Conservation (phyloP, 2,888 invertebrate genomes). For the Pteria penguin region DNA sequence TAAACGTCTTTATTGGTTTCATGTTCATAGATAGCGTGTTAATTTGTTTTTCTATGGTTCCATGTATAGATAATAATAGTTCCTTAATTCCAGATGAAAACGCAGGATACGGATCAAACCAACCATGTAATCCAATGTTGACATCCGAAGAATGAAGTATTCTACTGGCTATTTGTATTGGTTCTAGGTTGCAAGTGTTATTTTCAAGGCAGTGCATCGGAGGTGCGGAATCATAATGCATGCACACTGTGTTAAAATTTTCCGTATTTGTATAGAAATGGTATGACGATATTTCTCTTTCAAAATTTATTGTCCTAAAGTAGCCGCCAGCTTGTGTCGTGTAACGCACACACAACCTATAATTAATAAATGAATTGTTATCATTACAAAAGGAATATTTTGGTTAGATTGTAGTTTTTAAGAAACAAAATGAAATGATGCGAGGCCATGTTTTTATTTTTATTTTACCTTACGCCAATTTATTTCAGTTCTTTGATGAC, state of each 20-base stretch:
- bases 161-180: constrained; percentile 28
- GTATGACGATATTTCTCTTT: neutral
- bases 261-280: constrained; percentile 20
- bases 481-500: too few relatives aligned
- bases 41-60: constrained; percentile 11
- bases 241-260: constrained; percentile 30
- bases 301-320: constrained; percentile 24
- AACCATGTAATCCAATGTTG: constrained; percentile 43
- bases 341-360: constrained; percentile 42
- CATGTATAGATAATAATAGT: constrained; percentile 36
- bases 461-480: too few relatives aligned
- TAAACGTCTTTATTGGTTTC: neutral
- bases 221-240: constrained; percentile 33
- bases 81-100: constrained; percentile 39
- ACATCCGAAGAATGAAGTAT: constrained; percentile 28
- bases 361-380: too few relatives aligned
- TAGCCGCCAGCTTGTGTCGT: constrained; percentile 43
- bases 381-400: too few relatives aligned
- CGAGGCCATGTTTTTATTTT: too few relatives aligned
- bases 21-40: constrained; percentile 1
- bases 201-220: constrained; percentile 40
- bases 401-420: too few relatives aligned
- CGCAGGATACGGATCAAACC: constrained; percentile 49
- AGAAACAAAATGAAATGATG: too few relatives aligned
- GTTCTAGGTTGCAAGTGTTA: constrained; percentile 24